These are phyloP conservation scores for Rugalucina vietnamica DNA, from an alignment of 2,888 invertebrate species.

Conservation along the genomic window DNA sequence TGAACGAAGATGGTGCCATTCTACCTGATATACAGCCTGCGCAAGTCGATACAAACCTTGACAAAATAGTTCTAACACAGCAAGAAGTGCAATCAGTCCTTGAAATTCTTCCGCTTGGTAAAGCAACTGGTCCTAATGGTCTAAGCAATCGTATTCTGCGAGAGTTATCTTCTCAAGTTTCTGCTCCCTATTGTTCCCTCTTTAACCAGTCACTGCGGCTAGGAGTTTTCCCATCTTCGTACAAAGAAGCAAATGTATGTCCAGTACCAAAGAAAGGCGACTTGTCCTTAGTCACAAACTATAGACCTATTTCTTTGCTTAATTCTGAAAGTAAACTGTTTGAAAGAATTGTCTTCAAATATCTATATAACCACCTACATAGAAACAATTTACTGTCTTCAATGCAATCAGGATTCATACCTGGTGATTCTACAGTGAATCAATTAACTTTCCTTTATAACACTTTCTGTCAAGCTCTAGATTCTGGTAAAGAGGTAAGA, in stretches of 20 bases:
- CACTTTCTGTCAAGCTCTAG: constrained; percentile 23
- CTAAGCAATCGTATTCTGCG: not conserved
- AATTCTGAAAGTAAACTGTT: constrained; percentile 1
- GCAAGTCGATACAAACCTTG: no score
- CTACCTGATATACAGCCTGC: no score
- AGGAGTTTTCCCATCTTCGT: not conserved
- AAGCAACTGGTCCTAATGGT: not conserved
- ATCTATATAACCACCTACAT: not conserved
- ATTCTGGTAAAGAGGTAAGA: constrained; percentile 30
- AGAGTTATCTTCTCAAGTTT: not conserved
- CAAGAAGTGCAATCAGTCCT: not conserved
- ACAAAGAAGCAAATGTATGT: not conserved
- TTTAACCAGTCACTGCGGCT: not conserved
- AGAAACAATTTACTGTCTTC: not conserved
- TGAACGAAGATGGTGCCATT: no score
- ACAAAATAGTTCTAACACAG: not conserved
- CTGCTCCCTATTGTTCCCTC: not conserved
- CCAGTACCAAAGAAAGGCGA: not conserved
- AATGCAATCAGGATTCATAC: constrained; percentile 33
- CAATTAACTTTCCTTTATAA: constrained; percentile 27
- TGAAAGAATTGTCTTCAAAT: not conserved
- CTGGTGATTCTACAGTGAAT: constrained; percentile 36
- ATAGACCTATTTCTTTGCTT: not conserved
- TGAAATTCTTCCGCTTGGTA: not conserved
- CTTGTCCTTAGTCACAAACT: not conserved